Conservation (phyloP, 1,140 invertebrate genomes). For the Nixonia krombeini region DNA sequence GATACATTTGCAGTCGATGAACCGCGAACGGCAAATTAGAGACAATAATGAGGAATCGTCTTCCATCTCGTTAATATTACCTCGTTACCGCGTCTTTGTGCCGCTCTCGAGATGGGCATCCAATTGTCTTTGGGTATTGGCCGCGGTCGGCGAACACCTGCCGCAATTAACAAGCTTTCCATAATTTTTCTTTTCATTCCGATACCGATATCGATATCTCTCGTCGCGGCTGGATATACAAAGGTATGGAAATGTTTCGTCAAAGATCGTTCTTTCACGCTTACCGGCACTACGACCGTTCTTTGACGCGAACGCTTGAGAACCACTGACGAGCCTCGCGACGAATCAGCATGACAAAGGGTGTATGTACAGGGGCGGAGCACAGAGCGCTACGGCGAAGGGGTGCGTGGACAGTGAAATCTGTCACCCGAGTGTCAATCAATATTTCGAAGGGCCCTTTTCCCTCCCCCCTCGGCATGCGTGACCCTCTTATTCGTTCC, state of each 20-base stretch:
- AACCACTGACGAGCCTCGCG: constrained; percentile 51
- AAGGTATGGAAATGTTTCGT: no score
- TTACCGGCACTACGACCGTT: no score
- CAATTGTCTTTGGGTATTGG: not conserved
- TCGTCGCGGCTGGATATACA: no score
- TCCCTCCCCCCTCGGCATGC: constrained; percentile 34
- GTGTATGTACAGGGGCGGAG: constrained; percentile 30
- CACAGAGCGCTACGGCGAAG: no score
- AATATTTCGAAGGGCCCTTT: constrained; percentile 65
- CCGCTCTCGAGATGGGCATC: not conserved
- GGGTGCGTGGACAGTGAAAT: constrained; percentile 65
- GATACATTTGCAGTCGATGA: constrained; percentile 46
- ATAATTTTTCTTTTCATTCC: no score
- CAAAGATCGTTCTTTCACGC: no score
- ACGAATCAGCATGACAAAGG: constrained; percentile 67
- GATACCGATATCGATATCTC: no score
- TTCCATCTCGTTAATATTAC: not conserved
- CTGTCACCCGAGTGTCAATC: constrained; percentile 70
- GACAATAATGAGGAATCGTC: constrained; percentile 36
- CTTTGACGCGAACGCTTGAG: no score
- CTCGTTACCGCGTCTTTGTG: not conserved
- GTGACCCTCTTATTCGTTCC: constrained; percentile 10
- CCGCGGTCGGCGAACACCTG: not conserved
- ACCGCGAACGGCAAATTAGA: constrained; percentile 35
- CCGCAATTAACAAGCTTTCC: no score